Conservation (phyloP, 1,140 invertebrate genomes). For the Doryteuthis pealeii region DNA sequence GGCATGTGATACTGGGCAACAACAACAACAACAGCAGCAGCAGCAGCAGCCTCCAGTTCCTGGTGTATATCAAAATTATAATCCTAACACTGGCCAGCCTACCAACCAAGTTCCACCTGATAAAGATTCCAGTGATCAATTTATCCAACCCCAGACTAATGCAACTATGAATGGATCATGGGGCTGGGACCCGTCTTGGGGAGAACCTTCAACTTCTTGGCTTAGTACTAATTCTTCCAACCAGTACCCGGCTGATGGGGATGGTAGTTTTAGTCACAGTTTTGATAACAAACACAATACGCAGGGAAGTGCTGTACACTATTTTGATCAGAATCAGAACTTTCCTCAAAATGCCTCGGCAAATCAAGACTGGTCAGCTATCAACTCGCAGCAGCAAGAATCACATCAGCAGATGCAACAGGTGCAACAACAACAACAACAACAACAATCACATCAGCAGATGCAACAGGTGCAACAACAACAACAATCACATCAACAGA, state of each 20-base stretch:
- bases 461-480: too few relatives aligned
- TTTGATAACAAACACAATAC: too few relatives aligned
- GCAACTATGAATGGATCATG: background rate
- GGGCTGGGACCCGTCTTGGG: background rate
- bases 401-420: background rate
- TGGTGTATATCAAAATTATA: background rate
- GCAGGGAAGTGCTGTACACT: background rate
- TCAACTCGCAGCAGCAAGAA: background rate
- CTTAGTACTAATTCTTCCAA: background rate
- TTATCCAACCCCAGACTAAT: background rate
- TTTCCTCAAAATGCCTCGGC: background rate
- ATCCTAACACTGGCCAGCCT: background rate
- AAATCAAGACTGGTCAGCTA: background rate
- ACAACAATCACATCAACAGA: too few relatives aligned
- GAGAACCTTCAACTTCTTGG: background rate
- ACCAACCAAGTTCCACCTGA: background rate
- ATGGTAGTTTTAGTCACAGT: too few relatives aligned
- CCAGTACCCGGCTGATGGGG: too few relatives aligned
- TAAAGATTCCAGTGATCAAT: background rate
- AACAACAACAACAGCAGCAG: too few relatives aligned
- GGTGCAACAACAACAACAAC: background rate
- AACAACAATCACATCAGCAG: background rate
- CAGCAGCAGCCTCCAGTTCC: background rate
- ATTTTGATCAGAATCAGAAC: constrained; percentile 7
- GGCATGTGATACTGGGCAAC: background rate